Percentiles rank a stretch among this genome's conserved stretches.
Conservation (phyloP, 1,140 invertebrate genomes). For the Prorops nasuta region DNA sequence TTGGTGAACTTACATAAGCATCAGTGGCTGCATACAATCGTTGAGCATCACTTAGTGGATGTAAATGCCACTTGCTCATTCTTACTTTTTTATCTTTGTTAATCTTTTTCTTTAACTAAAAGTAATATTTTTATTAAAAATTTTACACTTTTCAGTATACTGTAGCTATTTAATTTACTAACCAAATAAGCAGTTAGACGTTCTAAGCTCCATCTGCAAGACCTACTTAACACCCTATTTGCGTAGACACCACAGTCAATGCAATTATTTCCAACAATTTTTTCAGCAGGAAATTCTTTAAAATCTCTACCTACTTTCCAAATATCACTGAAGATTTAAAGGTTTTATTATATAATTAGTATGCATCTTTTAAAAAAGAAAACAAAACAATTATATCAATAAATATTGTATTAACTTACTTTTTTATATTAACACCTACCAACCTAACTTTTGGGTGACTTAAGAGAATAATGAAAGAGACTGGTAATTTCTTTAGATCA, state of each 20-base stretch:
- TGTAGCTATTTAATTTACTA: slow-evolving; percentile 13
- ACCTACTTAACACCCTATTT: slow-evolving; percentile 57
- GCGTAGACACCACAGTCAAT: slow-evolving; percentile 61
- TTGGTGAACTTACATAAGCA: slow-evolving; percentile 60
- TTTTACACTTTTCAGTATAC: too few species aligned
- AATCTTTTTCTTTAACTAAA: slow-evolving; percentile 56
- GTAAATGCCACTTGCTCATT: slow-evolving; percentile 63
- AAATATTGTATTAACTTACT: slow-evolving; percentile 48
- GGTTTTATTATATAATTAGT: neutral
- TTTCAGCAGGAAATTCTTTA: slow-evolving; percentile 54
- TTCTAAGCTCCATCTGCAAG: slow-evolving; percentile 63
- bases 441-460: slow-evolving; percentile 61
- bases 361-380: neutral
- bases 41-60: slow-evolving; percentile 60
- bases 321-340: slow-evolving; percentile 57
- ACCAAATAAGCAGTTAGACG: slow-evolving; percentile 61
- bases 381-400: slow-evolving; percentile 6
- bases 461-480: slow-evolving; percentile 56
- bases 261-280: slow-evolving; percentile 61
- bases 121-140: slow-evolving; percentile 19
- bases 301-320: slow-evolving; percentile 66
- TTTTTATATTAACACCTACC: slow-evolving; percentile 66
- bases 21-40: slow-evolving; percentile 66
- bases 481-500: slow-evolving; percentile 59
- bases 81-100: slow-evolving; percentile 61